Evolutionary conservation across 35 echinoderm and acorn worm genomes (phyloP).

Genomic region (Patiria miniata): DNA sequence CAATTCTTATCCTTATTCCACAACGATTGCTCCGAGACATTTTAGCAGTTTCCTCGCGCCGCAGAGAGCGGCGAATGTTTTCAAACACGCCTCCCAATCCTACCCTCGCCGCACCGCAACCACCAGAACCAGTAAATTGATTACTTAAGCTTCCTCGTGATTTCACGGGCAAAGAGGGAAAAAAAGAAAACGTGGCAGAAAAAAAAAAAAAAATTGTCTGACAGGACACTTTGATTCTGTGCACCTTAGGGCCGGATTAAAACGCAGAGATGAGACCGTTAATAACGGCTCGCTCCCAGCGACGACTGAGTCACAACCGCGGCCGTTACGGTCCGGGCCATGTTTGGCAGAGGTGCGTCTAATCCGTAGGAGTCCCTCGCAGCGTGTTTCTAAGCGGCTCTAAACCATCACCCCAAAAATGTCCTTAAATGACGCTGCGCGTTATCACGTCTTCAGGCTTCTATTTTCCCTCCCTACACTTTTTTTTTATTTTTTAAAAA

Average conservation of each 20-base stretch:
- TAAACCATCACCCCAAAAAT: slow-evolving; percentile 1
- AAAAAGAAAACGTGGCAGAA: neutral
- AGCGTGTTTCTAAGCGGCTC: slow-evolving; percentile 20
- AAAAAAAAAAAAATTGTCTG: no score
- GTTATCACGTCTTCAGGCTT: no score
- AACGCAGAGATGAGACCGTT: slow-evolving; percentile 9
- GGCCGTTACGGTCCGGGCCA: neutral
- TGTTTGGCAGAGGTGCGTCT: neutral
- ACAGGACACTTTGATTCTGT: neutral
- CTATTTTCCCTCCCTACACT: no score
- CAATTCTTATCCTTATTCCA: no score
- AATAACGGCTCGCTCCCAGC: neutral
- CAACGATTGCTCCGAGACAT: no score
- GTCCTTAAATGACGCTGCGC: no score
- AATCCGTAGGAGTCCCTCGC: neutral
- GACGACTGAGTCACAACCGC: neutral
- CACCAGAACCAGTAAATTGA: neutral
- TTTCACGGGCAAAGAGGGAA: neutral
- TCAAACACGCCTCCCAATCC: neutral
- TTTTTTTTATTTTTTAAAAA: no score
- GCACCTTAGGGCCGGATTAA: neutral
- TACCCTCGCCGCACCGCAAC: neutral
- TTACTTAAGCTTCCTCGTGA: neutral
- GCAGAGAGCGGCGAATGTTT: no score
- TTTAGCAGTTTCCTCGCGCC: no score